Base-by-base conservation (phyloP, 2,888 invertebrate species). In the Nemoura dubitans region DNA sequence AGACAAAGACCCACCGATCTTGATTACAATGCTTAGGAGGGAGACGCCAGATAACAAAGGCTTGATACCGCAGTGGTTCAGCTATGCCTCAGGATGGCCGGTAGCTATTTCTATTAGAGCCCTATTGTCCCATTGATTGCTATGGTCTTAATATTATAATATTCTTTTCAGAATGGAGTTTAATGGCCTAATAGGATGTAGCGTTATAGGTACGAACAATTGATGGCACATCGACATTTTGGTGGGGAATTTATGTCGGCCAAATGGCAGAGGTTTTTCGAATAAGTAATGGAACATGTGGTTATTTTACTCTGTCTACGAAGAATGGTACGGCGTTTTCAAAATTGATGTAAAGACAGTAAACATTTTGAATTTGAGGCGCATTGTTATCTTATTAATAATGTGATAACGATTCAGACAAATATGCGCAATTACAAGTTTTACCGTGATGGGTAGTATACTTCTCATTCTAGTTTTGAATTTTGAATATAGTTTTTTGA, bases 81-180 rank as follows among this genome's bases (percentile, higher is more conserved):
- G 16, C 59, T 10, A 59, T 10, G 59, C 59, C 14, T 2, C 2
- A 59, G 21, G 84, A 59, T 84, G 25, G 84, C 84, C 84, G 76
- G 84, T 84, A 84, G 84, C 84, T 59, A 84, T 84, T 84, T 76
- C 84, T 84, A 84, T 84, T 84, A 84, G 30, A 59, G 28, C 21
- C 27, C 84, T 59, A 76, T 84, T 84, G 84, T 84, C 59, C 59
- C 21, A 16, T 59, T 84, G 84, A 84, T 84, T 84, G 84, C 84
- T 59, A 28, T 81, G 30, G 81, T 81, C 81, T 81, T 81, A 81
- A 81, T 81, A 81, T 81, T 81, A 29, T 81, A 81, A 81, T 81
- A 30, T n/a, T 81, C 81, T 28, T 78, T 78, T 78, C 26, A 78
- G 26, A 78, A 78, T 14, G 26, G 25, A 81, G 81, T 81, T 81